These are phyloP conservation scores for Helleia helle DNA, from an alignment of 2,888 invertebrate species.

Conservation along the genomic window DNA sequence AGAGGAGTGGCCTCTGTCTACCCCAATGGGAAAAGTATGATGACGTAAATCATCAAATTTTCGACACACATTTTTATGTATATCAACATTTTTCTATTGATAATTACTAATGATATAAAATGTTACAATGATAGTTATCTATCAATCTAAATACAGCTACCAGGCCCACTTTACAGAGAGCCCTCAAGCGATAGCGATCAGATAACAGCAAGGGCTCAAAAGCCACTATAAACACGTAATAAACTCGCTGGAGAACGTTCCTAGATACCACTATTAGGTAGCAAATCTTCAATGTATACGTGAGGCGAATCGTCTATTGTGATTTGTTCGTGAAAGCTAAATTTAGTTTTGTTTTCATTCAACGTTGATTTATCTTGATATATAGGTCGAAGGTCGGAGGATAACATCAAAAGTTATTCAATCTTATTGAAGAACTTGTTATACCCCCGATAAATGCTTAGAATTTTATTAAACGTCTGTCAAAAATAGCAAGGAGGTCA, in stretches of 20 bases:
- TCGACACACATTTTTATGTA: too few relatives aligned
- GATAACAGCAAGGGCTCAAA: conserved; percentile 33
- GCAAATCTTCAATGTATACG: conserved; percentile 25
- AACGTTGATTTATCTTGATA: conserved; percentile 8
- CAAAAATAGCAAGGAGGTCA: too few relatives aligned
- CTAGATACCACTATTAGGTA: conserved; percentile 15
- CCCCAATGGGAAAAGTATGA: too few relatives aligned
- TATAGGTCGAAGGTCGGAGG: background rate
- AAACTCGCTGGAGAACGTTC: conserved; percentile 22
- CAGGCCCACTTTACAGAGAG: background rate
- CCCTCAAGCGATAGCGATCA: conserved; percentile 26
- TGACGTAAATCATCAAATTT: too few relatives aligned
- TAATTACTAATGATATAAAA: too few relatives aligned
- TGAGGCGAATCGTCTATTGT: conserved; percentile 20
- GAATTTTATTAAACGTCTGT: too few relatives aligned
- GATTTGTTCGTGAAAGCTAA: conserved; percentile 2
- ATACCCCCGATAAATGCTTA: too few relatives aligned
- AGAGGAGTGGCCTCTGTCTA: too few relatives aligned
- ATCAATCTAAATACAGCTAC: background rate
- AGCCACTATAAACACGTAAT: conserved; percentile 52
- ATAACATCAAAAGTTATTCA: background rate
- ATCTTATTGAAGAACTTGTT: too few relatives aligned
- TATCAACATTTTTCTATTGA: too few relatives aligned
- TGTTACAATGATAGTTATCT: background rate
- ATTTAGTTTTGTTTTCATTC: conserved; percentile 8